These are phyloP conservation scores for Scaptomyza caliginosa DNA, from an alignment of 2,888 invertebrate species.

Conservation along the genomic window DNA sequence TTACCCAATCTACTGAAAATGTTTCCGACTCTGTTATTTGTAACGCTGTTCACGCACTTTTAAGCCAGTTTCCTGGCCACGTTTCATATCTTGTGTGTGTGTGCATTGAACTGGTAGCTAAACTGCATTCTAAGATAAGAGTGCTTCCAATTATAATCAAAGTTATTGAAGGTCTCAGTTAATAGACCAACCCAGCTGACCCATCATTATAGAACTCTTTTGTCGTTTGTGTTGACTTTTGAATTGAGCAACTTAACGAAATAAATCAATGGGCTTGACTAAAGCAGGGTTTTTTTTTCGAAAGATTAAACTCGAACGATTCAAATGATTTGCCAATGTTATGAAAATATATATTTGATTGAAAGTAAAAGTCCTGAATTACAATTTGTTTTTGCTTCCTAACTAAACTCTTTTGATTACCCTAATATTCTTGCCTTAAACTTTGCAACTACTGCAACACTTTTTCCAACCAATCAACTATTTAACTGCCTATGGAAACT, in stretches of 20 bases:
- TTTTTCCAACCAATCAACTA: too few species aligned
- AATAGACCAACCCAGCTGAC: slow-evolving; percentile 11
- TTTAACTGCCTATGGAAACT: too few species aligned
- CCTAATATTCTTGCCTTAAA: too few species aligned
- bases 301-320: too few species aligned
- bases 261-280: background rate
- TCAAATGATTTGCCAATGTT: background rate
- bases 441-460: too few species aligned
- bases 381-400: too few species aligned
- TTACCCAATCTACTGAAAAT: slow-evolving; percentile 12
- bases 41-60: slow-evolving; percentile 46
- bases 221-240: background rate
- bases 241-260: background rate
- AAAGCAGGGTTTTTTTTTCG: too few species aligned
- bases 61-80: slow-evolving; percentile 37
- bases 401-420: too few species aligned
- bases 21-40: slow-evolving; percentile 40
- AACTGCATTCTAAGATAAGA: slow-evolving; percentile 1
- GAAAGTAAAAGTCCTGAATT: background rate
- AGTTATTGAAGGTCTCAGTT: slow-evolving; percentile 25
- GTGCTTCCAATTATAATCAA: slow-evolving; percentile 24
- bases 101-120: background rate
- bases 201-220: slow-evolving; percentile 23
- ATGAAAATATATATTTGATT: background rate
- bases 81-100: background rate